Evolutionary conservation across 2,888 invertebrate genomes (phyloP), one percentile per base, ranked within the genome.

Genomic region (Chrysomela aeneicollis): DNA sequence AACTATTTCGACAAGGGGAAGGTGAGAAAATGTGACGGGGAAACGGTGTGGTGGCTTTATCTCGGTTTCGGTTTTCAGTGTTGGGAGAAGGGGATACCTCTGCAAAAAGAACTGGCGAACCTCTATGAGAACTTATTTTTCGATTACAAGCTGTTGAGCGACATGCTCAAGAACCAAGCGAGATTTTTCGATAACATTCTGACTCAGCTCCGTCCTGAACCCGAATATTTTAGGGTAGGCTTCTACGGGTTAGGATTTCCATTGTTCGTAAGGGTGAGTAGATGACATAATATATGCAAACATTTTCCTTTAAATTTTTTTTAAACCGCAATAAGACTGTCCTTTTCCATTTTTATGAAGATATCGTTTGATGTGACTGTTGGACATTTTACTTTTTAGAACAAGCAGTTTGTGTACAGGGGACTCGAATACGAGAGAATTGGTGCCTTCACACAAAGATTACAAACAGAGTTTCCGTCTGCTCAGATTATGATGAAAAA

Each of bases 341-440:
- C 26, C n/a, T n/a, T n/a, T n/a, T n/a, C n/a, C n/a, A n/a, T n/a
- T n/a, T n/a, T n/a, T n/a, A n/a, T n/a, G n/a, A n/a, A 26, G 26
- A 6, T 3, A 6, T 26, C 6, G 26, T 3, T 26, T 26, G 26
- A 3, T 3, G 26, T 3, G 3, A 26, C 3, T 26, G 3, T 26
- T 6, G 26, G 26, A 6, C 54, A 22, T 54, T 49, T 68, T 64
- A 68, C 71, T 69, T 81, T 82, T 35, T 81, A 95, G 95, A 97
- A 96, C 79, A 96, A 95, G 79, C 92, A 94, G 77, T 97, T 97
- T 82, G 92, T 98, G 3, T 98, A 97, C 83, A 91, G 98, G 70
- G 98, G 98, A 0, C 86, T 94, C 76, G 97, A 97, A 80, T 98
- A 96, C 82, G 98, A 98, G 84, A 87, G 96, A 70, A 93, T 98